Conservation (phyloP, 1,140 invertebrate species). For the Portunus trituberculatus region DNA sequence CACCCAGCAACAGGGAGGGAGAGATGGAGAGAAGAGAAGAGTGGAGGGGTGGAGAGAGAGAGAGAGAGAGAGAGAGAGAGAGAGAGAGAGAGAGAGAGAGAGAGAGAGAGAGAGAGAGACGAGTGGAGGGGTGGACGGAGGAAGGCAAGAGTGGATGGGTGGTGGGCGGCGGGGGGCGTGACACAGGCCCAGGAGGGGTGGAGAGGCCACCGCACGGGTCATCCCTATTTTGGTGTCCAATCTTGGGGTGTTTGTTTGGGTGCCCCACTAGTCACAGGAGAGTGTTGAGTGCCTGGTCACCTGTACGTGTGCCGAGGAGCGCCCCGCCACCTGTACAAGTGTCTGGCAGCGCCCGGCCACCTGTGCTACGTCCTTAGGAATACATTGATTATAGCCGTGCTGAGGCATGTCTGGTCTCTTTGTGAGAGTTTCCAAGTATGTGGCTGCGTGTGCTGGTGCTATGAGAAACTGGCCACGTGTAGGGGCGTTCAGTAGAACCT, state of each 20-base stretch:
- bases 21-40: not conserved
- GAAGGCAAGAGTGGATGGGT: no score
- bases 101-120: no score
- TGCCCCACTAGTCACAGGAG: not conserved
- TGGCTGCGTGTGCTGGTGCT: no score
- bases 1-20: conserved; percentile 5
- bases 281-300: not conserved
- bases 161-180: not conserved
- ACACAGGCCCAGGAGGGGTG: no score
- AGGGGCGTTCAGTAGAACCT: no score
- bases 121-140: not conserved
- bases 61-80: not conserved
- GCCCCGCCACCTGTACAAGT: not conserved
- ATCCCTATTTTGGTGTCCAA: conserved; percentile 2
- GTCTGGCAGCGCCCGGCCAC: not conserved
- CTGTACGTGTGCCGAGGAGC: not conserved
- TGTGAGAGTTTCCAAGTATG: no score
- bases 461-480: no score
- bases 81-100: not conserved
- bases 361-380: not conserved
- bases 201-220: not conserved
- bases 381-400: no score
- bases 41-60: not conserved
- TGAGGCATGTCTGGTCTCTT: no score
- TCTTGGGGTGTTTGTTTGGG: not conserved